Evolutionary conservation across 1,140 invertebrate species (phyloP), one percentile per base, ranked within the genome.

Genomic region (Dreissena rostriformis): DNA sequence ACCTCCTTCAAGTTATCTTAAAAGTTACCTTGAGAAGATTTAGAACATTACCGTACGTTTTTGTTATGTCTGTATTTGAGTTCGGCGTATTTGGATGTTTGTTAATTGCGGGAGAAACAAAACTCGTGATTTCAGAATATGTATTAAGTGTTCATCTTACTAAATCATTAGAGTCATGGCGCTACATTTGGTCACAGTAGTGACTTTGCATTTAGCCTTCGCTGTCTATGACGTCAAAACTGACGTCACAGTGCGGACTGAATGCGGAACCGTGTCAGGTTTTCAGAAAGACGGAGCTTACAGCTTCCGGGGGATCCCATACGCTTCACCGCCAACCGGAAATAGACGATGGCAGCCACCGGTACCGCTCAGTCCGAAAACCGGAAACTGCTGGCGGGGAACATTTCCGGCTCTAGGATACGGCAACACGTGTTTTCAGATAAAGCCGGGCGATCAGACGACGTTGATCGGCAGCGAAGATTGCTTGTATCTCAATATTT

Each of bases 241-340:
- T n/a, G n/a, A n/a, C n/a, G 53, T 49, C 0, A 53, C 70, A 14
- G 85, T 83, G 0, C 52, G 52, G 28, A 82, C 81, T 1, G 24
- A 83, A 6, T 86, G 85, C 65, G 80, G 74, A 39, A 22, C 49
- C 1, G 85, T 83, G 0, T n/a, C 73, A 39, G 85, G 85, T 51
- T 29, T 57, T 52, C 5, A 22, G 29, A n/a, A n/a, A n/a, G n/a
- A n/a, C 85, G 96, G 96, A 24, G 96, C 95, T 1, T 96, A 96
- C 86, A 96, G 96, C 7, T 98, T 97, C 92, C 95, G 96, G 22
- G 97, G 97, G n/a, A 96, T 98, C 67, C 97, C 97, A 0, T 98
- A 97, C 92, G 97, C 97, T 10, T 89, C 96, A 24, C 96, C 96
- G 10, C 97, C 97, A 0, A 85, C 96, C 0, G 87, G 86, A 24